phyloP scores from a whole-genome alignment of 2,113 vertebrate genomes.

The Dascyllus trimaculatus region DNA sequence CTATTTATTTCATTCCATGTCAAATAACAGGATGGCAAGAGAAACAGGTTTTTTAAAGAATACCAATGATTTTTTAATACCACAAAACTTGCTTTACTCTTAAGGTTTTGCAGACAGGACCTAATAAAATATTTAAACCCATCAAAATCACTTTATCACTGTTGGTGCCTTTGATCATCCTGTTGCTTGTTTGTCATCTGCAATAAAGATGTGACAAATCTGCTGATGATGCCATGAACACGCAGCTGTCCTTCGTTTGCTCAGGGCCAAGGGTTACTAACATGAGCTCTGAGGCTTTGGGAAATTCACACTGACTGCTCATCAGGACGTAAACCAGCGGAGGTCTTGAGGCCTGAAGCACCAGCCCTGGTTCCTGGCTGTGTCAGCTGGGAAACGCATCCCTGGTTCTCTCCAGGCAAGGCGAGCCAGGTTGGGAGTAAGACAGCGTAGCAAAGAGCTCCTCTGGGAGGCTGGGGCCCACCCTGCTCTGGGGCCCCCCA shows the following conservation, averaged over 20 bases:
- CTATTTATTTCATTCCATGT: neutral
- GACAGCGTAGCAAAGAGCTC: slow-evolving; percentile 58
- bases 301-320: slow-evolving; percentile 43
- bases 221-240: slow-evolving; percentile 52
- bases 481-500: slow-evolving; percentile 71
- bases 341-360: slow-evolving; percentile 48
- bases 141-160: slow-evolving; percentile 7
- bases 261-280: slow-evolving; percentile 36
- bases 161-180: slow-evolving; percentile 25
- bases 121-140: slow-evolving; percentile 18
- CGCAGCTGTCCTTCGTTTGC: neutral
- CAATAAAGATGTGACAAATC: slow-evolving; percentile 33
- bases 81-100: neutral
- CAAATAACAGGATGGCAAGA: neutral
- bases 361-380: slow-evolving; percentile 26
- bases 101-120: neutral
- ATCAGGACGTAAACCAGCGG: slow-evolving; percentile 50
- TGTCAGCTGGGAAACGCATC: slow-evolving; percentile 81
- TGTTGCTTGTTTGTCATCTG: slow-evolving; percentile 21
- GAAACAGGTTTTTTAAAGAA: neutral
- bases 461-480: slow-evolving; percentile 75
- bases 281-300: slow-evolving; percentile 30
- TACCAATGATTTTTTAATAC: neutral
- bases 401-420: slow-evolving; percentile 56
- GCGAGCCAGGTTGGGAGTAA: slow-evolving; percentile 55